phyloP scores from a whole-genome alignment of 2,113 vertebrate genomes.

The Lutjanus erythropterus region DNA sequence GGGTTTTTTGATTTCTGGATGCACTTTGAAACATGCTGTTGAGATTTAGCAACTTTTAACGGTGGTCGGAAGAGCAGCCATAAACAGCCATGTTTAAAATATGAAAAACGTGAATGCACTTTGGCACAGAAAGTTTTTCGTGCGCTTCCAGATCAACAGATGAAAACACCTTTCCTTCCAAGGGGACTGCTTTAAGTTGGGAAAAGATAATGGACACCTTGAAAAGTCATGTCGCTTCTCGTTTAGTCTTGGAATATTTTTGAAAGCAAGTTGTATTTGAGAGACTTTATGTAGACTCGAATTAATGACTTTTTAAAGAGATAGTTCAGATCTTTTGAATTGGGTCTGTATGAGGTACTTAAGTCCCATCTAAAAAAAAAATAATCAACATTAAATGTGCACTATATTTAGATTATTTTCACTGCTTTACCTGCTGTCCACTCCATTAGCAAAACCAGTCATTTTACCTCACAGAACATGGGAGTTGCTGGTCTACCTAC shows the following conservation, averaged over 20 bases:
- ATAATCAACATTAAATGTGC: no score
- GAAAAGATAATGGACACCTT: not conserved
- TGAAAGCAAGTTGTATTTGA: not conserved
- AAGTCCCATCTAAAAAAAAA: no score
- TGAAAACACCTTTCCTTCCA: not conserved
- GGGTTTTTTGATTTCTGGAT: conserved; percentile 38
- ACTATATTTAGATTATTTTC: no score
- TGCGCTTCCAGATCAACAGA: not conserved
- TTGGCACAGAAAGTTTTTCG: conserved; percentile 6
- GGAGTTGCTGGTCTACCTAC: no score
- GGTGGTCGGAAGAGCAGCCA: conserved; percentile 15
- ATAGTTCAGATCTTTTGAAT: no score
- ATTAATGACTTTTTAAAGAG: conserved; percentile 12
- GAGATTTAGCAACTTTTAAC: conserved; percentile 1
- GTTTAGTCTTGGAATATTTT: not conserved
- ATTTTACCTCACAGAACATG: no score
- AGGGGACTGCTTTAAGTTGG: not conserved
- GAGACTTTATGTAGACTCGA: no score
- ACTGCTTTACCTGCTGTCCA: no score
- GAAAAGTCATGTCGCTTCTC: conserved; percentile 14
- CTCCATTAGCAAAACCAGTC: no score
- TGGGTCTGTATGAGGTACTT: no score
- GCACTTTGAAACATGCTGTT: conserved; percentile 20
- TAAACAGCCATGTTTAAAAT: conserved; percentile 2
- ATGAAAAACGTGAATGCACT: not conserved